Conservation (phyloP, 2,113 vertebrate genomes). For the Lethenteron camtschaticum region DNA sequence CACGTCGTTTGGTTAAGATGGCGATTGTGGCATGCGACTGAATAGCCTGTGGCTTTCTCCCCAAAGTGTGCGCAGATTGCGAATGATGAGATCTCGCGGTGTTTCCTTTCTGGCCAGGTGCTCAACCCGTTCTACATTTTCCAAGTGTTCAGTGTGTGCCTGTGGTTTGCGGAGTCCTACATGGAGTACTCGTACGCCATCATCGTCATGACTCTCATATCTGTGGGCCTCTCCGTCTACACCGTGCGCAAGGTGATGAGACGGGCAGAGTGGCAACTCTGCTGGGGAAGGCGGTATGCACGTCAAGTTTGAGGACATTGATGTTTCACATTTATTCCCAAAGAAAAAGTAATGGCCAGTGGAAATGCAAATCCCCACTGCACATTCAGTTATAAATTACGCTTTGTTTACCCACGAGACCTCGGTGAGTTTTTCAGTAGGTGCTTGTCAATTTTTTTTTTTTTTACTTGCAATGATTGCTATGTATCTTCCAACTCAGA, state of each 20-base stretch:
- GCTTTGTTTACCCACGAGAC: too few relatives aligned
- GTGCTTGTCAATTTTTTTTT: too few relatives aligned
- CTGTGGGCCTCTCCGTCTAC: constrained; percentile 28
- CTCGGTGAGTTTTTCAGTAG: too few relatives aligned
- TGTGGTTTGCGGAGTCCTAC: constrained; percentile 42
- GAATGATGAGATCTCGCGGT: not conserved
- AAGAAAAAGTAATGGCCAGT: too few relatives aligned
- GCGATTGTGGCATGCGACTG: not conserved
- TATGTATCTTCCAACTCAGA: too few relatives aligned
- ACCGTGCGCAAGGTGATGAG: constrained; percentile 31
- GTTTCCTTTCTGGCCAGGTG: constrained; percentile 23
- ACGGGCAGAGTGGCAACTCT: too few relatives aligned
- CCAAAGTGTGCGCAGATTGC: not conserved
- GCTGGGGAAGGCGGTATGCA: too few relatives aligned
- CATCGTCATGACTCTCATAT: constrained; percentile 35
- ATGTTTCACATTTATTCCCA: too few relatives aligned
- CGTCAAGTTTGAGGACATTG: too few relatives aligned
- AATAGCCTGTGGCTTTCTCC: constrained; percentile 7
- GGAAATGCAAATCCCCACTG: too few relatives aligned
- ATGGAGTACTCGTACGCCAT: constrained; percentile 33
- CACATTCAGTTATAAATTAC: too few relatives aligned
- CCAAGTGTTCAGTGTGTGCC: constrained; percentile 38
- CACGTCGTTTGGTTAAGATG: not conserved
- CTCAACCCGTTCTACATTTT: constrained; percentile 43
- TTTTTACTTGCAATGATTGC: too few relatives aligned